Conservation (phyloP, 1,140 invertebrate genomes). For the Condylostylus longicornis region DNA sequence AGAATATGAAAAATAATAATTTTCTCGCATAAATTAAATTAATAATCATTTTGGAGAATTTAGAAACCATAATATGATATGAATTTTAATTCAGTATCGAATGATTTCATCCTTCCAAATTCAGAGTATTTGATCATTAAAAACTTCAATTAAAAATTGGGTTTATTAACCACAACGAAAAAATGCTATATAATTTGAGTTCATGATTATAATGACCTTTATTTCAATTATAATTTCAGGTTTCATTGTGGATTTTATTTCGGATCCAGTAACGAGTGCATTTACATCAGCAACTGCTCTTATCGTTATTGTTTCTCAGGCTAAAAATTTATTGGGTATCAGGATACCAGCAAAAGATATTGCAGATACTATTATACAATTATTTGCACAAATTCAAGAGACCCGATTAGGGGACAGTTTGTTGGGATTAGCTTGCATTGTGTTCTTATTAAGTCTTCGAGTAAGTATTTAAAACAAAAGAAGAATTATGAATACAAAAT, state of each 20-base stretch:
- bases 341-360: conserved; percentile 54
- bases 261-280: conserved; percentile 80
- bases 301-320: conserved; percentile 76
- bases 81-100: too few species aligned
- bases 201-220: not conserved
- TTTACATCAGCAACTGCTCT: conserved; percentile 88
- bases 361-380: conserved; percentile 48
- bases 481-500: conserved; percentile 6
- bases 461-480: conserved; percentile 38
- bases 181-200: not conserved
- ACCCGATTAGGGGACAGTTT: conserved; percentile 46
- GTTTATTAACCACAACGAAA: not conserved
- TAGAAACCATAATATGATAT: too few species aligned
- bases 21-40: too few species aligned
- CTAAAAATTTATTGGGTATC: conserved; percentile 69
- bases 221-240: conserved; percentile 44
- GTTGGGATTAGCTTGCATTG: conserved; percentile 55
- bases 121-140: too few species aligned
- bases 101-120: too few species aligned
- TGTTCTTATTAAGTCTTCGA: conserved; percentile 49
- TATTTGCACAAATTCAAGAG: conserved; percentile 43
- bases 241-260: conserved; percentile 88
- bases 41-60: too few species aligned
- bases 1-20: conserved; percentile 4
- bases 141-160: too few species aligned